Evolutionary conservation across 1,140 invertebrate genomes (phyloP).

Genomic region (Adelges cooleyi): DNA sequence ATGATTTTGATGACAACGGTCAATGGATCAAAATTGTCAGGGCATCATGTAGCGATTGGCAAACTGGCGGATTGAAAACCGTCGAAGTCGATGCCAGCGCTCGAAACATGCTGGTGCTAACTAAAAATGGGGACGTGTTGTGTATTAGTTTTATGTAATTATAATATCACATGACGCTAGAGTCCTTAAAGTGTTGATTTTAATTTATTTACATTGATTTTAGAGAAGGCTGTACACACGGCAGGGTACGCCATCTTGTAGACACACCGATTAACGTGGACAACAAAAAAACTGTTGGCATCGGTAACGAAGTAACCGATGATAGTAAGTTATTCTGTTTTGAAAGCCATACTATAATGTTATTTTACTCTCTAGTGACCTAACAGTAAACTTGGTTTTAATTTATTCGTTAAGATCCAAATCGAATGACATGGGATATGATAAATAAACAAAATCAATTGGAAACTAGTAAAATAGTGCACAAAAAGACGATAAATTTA

Average conservation of each 20-base stretch:
- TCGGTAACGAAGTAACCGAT: neutral
- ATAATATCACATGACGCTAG: no score
- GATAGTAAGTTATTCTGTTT: neutral
- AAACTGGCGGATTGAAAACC: constrained; percentile 7
- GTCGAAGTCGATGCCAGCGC: neutral
- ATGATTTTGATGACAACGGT: neutral
- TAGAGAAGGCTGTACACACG: neutral
- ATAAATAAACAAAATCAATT: neutral
- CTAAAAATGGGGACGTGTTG: constrained; percentile 13
- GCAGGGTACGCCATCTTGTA: neutral
- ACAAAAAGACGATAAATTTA: neutral
- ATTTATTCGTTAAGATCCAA: neutral
- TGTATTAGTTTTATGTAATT: constrained; percentile 27
- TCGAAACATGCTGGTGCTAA: constrained; percentile 18
- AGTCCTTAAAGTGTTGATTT: neutral
- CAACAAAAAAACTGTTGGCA: neutral
- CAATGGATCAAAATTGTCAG: neutral
- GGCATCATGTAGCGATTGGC: constrained; percentile 2
- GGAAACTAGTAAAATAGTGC: neutral
- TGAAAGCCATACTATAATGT: no score
- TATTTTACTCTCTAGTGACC: no score
- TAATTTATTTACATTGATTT: neutral
- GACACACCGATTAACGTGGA: neutral
- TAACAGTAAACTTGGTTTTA: no score
- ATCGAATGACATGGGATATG: constrained; percentile 18